These are phyloP conservation scores for Apocrypta bakeri DNA, from an alignment of 1,140 invertebrate genomes.

Conservation along the genomic window DNA sequence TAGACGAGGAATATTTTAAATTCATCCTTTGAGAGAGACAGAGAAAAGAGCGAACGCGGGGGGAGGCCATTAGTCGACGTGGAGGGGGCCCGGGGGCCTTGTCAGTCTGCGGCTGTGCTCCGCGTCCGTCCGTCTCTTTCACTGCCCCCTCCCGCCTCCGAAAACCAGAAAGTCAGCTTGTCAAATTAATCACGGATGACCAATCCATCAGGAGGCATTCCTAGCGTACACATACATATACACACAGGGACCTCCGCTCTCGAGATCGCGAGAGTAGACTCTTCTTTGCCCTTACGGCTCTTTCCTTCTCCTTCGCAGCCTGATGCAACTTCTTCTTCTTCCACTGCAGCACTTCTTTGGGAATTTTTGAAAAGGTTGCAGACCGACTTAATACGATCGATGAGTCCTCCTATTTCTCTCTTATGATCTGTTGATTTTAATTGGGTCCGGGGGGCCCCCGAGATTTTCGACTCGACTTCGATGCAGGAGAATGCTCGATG, in stretches of 20 bases:
- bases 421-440: background rate
- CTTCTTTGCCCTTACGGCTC: background rate
- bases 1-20: conserved; percentile 34
- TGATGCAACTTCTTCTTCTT: background rate
- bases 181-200: conserved; percentile 76
- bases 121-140: conserved; percentile 10
- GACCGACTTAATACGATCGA: no score
- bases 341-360: background rate
- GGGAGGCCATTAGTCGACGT: conserved; percentile 42
- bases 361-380: conserved; percentile 8
- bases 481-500: no score
- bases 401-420: no score
- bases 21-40: background rate
- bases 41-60: background rate
- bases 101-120: conserved; percentile 61
- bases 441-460: background rate
- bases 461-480: no score
- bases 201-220: conserved; percentile 75
- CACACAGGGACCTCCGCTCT: conserved; percentile 25
- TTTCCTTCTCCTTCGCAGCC: background rate
- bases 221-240: conserved; percentile 57
- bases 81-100: conserved; percentile 62
- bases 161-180: conserved; percentile 76
- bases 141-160: conserved; percentile 53
- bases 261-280: conserved; percentile 32